phyloP scores from a whole-genome alignment of 2,888 invertebrate genomes.

The Hemicrepidius hirtus region DNA sequence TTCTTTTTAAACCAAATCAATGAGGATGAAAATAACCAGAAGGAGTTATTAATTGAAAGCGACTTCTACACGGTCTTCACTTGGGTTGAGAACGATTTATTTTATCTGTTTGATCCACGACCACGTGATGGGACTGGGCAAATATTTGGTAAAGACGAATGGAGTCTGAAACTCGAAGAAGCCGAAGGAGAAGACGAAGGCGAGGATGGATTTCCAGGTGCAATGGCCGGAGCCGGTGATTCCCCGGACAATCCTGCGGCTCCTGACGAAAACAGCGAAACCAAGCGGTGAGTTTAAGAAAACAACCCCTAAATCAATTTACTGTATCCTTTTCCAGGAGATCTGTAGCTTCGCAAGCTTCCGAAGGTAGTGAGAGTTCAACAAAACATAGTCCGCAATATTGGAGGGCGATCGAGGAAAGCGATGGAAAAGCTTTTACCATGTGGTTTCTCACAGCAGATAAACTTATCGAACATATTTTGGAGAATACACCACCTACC shows the following conservation, averaged over 20 bases:
- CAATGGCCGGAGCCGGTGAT: conserved; percentile 18
- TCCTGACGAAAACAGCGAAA: background rate
- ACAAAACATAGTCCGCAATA: conserved; percentile 52
- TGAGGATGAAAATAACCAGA: conserved; percentile 48
- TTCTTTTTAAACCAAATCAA: conserved; percentile 47
- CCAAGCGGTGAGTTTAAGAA: no score
- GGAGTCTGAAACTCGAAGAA: conserved; percentile 58
- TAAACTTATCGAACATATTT: conserved; percentile 64
- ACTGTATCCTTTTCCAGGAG: conserved; percentile 3
- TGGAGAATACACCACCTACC: conserved; percentile 66
- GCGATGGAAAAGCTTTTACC: conserved; percentile 65
- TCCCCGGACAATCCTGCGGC: background rate
- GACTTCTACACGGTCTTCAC: conserved; percentile 63
- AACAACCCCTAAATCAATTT: background rate
- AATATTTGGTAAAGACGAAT: conserved; percentile 67
- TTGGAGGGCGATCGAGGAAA: conserved; percentile 63
- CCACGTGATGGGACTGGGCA: conserved; percentile 66
- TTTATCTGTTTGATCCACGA: conserved; percentile 67
- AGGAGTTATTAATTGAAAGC: conserved; percentile 62
- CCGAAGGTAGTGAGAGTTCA: background rate
- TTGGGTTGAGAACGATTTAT: conserved; percentile 66
- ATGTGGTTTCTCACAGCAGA: conserved; percentile 66
- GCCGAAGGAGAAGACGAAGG: conserved; percentile 36
- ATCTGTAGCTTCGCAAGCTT: conserved; percentile 35
- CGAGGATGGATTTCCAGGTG: conserved; percentile 13